Evolutionary conservation across 2,888 invertebrate species (phyloP).

Genomic region (Pollenia griseotomentosa): DNA sequence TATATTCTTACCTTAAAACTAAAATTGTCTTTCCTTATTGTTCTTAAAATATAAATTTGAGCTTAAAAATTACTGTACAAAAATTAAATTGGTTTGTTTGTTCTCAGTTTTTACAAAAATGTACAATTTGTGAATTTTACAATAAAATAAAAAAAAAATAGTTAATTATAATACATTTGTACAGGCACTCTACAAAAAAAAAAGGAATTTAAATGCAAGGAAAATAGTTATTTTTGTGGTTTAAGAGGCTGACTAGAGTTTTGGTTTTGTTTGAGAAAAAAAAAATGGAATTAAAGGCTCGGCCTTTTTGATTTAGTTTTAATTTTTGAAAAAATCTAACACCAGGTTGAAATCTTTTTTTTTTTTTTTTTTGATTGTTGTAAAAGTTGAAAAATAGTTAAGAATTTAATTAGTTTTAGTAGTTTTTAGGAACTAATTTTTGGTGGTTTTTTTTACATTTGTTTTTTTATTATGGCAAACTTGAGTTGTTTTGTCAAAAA

Average conservation of each 20-base stretch:
- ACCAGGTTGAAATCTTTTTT: conserved; percentile 59
- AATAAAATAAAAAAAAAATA: conserved; percentile 32
- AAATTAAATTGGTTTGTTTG: conserved; percentile 42
- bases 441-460: conserved; percentile 79
- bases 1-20: conserved; percentile 52
- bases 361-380: conserved; percentile 19
- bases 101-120: conserved; percentile 72
- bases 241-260: conserved; percentile 80
- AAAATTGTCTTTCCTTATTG: conserved; percentile 73
- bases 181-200: conserved; percentile 76
- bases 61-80: conserved; percentile 70
- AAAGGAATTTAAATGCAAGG: conserved; percentile 73
- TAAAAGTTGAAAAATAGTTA: conserved; percentile 24
- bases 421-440: conserved; percentile 84
- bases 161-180: conserved; percentile 72
- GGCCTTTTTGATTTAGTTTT: conserved; percentile 52
- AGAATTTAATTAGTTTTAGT: conserved; percentile 51
- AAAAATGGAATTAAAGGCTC: conserved; percentile 57
- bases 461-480: conserved; percentile 77
- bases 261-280: conserved; percentile 63
- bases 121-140: conserved; percentile 75
- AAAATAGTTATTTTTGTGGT: conserved; percentile 75
- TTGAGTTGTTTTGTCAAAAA: conserved; percentile 64
- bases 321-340: conserved; percentile 45
- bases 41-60: conserved; percentile 50